These are phyloP conservation scores for Leptosomus discolor DNA, from an alignment of 2,113 vertebrate genomes.

Conservation along the genomic window DNA sequence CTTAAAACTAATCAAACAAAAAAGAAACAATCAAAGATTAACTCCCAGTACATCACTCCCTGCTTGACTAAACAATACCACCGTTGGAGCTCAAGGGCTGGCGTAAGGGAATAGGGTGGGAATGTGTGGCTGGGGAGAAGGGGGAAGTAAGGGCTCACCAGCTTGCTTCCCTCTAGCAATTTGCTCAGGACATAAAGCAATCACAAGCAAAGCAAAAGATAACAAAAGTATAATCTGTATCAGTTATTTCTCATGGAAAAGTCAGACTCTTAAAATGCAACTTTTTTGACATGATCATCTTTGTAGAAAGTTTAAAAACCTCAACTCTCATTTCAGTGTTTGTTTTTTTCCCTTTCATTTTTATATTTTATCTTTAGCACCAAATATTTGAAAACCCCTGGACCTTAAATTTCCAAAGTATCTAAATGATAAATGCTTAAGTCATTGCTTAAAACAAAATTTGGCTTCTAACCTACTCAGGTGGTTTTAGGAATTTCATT, in stretches of 20 bases:
- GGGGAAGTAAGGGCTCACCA: background rate
- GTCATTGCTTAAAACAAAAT: background rate
- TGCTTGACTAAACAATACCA: background rate
- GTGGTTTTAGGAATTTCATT: background rate
- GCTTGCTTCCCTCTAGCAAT: background rate
- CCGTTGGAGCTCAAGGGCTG: background rate
- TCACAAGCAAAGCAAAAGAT: background rate
- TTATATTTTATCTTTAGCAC: background rate
- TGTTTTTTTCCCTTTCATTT: background rate
- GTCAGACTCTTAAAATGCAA: background rate
- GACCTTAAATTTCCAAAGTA: background rate
- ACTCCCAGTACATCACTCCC: background rate
- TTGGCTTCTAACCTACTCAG: background rate
- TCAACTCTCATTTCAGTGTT: background rate
- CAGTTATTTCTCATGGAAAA: background rate
- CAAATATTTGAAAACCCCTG: background rate
- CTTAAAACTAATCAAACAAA: background rate
- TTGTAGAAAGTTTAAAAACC: background rate
- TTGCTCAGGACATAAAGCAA: background rate
- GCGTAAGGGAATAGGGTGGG: background rate
- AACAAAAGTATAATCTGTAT: background rate
- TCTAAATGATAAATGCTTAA: background rate
- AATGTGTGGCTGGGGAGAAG: background rate
- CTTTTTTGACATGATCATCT: background rate
- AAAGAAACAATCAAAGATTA: background rate